phyloP scores from a whole-genome alignment of 2,888 invertebrate genomes.

The Morpho deidamia region DNA sequence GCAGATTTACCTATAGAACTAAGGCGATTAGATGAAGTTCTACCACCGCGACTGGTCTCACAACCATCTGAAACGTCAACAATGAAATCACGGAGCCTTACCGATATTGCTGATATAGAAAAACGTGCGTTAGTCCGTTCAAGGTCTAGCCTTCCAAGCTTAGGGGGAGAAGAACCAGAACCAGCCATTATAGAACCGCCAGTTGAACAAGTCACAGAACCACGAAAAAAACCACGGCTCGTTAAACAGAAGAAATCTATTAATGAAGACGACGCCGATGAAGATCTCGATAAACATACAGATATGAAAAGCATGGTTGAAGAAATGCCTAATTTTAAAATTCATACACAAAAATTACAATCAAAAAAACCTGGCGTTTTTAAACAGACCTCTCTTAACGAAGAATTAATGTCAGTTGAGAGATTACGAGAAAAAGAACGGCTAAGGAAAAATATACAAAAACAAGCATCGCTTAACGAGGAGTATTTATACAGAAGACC shows the following conservation, averaged over 20 bases:
- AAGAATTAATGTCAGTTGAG: slow-evolving; percentile 93
- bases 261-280: slow-evolving; percentile 84
- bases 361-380: slow-evolving; percentile 80
- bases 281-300: slow-evolving; percentile 81
- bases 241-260: slow-evolving; percentile 93
- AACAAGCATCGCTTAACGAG: slow-evolving; percentile 93
- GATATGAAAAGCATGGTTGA: slow-evolving; percentile 83
- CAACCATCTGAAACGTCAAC: slow-evolving; percentile 78
- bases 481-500: slow-evolving; percentile 86
- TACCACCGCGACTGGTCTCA: slow-evolving; percentile 66
- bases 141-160: slow-evolving; percentile 85
- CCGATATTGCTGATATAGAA: slow-evolving; percentile 88
- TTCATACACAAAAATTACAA: slow-evolving; percentile 62
- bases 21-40: slow-evolving; percentile 82
- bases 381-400: slow-evolving; percentile 93
- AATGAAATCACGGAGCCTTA: slow-evolving; percentile 89
- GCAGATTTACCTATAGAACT: slow-evolving; percentile 94
- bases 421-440: slow-evolving; percentile 89
- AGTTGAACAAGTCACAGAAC: slow-evolving; percentile 52
- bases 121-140: slow-evolving; percentile 85
- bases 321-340: slow-evolving; percentile 82
- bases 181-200: slow-evolving; percentile 42
- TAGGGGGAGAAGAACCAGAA: slow-evolving; percentile 67
- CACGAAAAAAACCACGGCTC: slow-evolving; percentile 83
- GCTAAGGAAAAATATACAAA: slow-evolving; percentile 89